phyloP scores from a whole-genome alignment of 2,113 vertebrate genomes.

The Zapus hudsonius region DNA sequence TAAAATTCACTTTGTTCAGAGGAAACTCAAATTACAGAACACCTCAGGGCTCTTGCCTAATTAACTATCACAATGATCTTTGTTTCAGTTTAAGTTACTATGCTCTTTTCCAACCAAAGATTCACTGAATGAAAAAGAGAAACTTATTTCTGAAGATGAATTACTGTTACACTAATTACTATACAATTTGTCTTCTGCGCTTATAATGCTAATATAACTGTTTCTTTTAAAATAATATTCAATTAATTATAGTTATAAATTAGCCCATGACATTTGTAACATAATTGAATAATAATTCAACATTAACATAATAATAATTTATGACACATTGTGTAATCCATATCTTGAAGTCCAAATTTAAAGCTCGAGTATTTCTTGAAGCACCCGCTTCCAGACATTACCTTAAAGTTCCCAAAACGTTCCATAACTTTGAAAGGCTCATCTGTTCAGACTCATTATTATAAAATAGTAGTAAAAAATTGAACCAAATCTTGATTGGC shows the following conservation, averaged over 20 bases:
- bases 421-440: slow-evolving; percentile 72
- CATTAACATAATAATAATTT: neutral
- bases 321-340: neutral
- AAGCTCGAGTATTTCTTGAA: neutral
- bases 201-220: neutral
- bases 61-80: neutral
- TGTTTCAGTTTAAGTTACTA: neutral
- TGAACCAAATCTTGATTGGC: slow-evolving; percentile 73
- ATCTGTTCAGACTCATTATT: slow-evolving; percentile 74
- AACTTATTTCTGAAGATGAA: neutral
- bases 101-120: neutral
- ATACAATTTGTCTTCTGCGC: neutral
- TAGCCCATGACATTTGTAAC: too few relatives aligned
- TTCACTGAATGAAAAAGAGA: neutral
- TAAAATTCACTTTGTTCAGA: neutral
- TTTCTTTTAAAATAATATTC: slow-evolving; percentile 43
- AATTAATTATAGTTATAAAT: neutral
- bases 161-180: neutral
- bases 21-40: neutral
- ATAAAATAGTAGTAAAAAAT: slow-evolving; percentile 53
- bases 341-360: slow-evolving; percentile 25
- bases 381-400: neutral
- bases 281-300: neutral
- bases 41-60: neutral
- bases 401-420: neutral